These are phyloP conservation scores for Leptura quadrifasciata DNA, from an alignment of 2,888 invertebrate genomes.

Conservation along the genomic window DNA sequence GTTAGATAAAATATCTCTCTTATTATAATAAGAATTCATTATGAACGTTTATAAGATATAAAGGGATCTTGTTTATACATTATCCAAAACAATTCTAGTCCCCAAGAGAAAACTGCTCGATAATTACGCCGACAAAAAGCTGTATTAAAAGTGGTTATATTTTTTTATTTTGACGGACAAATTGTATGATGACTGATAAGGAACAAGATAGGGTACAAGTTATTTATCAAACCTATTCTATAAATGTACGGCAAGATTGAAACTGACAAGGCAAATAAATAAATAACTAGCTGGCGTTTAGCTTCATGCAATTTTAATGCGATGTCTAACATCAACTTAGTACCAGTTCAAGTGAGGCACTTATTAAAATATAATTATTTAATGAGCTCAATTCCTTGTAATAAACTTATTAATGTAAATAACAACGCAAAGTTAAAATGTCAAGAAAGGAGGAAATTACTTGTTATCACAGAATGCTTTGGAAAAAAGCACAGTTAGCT, in stretches of 20 bases:
- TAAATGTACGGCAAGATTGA: constrained; percentile 20
- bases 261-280: constrained; percentile 39
- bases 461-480: too few relatives aligned
- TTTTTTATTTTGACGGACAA: constrained; percentile 14
- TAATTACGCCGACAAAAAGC: constrained; percentile 31
- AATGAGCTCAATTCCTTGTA: not conserved
- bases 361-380: constrained; percentile 5
- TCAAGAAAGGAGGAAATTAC: not conserved
- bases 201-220: constrained; percentile 27
- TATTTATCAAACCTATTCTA: constrained; percentile 26
- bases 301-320: constrained; percentile 25
- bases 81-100: not conserved
- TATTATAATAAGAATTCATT: not conserved
- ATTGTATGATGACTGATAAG: constrained; percentile 27
- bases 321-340: constrained; percentile 9
- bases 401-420: not conserved
- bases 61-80: not conserved
- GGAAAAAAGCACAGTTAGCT: too few relatives aligned
- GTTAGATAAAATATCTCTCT: not conserved
- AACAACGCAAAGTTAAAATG: not conserved
- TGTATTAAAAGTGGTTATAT: constrained; percentile 26
- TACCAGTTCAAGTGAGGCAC: not conserved
- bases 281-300: constrained; percentile 28
- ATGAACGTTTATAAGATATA: not conserved
- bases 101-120: constrained; percentile 8